Percentiles rank a stretch among this genome's conserved stretches.
Evolutionary conservation across 1,140 invertebrate genomes (phyloP).

Genomic region (Drosophila orena): DNA sequence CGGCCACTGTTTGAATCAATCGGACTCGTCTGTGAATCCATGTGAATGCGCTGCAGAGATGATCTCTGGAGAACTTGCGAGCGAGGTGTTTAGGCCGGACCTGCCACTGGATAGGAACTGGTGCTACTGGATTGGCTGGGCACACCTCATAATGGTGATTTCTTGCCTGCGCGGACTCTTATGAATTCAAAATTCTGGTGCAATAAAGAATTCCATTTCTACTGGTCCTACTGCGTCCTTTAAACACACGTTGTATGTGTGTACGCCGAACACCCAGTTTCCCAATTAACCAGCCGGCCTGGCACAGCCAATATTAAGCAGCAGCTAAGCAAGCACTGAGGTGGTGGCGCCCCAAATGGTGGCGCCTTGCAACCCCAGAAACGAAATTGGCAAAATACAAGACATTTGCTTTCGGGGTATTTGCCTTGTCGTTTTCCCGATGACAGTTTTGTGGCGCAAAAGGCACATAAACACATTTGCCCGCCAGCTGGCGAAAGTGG

Average conservation of each 20-base stretch:
- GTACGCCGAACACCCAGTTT: background rate
- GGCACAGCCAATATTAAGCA: background rate
- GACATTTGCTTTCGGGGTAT: conserved; percentile 42
- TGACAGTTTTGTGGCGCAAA: conserved; percentile 3
- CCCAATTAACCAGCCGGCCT: background rate
- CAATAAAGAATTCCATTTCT: too few relatives aligned
- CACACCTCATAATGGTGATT: conserved; percentile 31
- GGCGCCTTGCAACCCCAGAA: background rate
- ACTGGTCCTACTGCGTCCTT: too few relatives aligned
- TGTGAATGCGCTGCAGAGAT: too few relatives aligned
- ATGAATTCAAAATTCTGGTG: background rate
- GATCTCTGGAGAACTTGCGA: background rate
- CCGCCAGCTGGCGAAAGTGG: background rate
- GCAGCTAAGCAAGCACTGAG: background rate
- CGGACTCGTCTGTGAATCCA: too few relatives aligned
- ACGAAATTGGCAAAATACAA: background rate
- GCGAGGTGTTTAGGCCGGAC: background rate
- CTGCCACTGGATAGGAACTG: too few relatives aligned
- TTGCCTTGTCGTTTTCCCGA: conserved; percentile 4
- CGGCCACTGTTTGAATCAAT: too few relatives aligned
- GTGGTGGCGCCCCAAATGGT: background rate
- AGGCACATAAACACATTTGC: conserved; percentile 6
- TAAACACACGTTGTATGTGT: too few relatives aligned
- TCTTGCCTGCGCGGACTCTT: conserved; percentile 37
- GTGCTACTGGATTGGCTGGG: conserved; percentile 32